Base-by-base conservation (phyloP, 1,140 invertebrate species). In the Antheraea pernyi region DNA sequence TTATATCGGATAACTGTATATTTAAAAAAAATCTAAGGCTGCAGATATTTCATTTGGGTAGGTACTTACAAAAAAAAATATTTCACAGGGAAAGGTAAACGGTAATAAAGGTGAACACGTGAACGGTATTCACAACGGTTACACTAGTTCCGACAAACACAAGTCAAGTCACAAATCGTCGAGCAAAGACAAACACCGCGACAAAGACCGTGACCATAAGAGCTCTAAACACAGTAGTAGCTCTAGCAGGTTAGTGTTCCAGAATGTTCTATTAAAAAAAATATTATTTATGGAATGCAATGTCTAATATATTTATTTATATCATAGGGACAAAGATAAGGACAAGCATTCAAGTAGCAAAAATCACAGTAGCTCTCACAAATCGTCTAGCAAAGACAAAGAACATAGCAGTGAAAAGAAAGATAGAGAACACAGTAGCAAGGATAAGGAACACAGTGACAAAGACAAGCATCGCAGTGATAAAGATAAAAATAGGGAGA, bases 101-200 rank as follows among this genome's bases (percentile, higher is more conserved):
- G 92, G 92, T 73, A 90, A 89, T 84, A 89, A 88, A 87, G 86
- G 73, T 83, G 88, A 93, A 82, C 94, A 95, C 88, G 90, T 96
- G 91, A 96, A 96, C 91, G 95, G 95, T 39, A 92, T 96, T 81
- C 95, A 95, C 68, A 95, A 96, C 87, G 95, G 95, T 67, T 95
- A 94, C 78, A 94, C 82, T 74, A 92, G 84, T 69, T 91, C 91
- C 16, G 94, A 94, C 16, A 95, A 95, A 76, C 94, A 95, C 74
- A 95, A 95, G 76, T 91, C 88, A 65, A 93, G 93, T 71, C 95
- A 96, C 84, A 96, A 95, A 87, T 95, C 95, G 8, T 95, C 95
- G 22, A 95, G 95, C 81, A 96, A 94, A 76, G 94, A 95, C 73
- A 95, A 95, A 83, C 94, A 95, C 74, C 91, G 94, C 72, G 93